Evolutionary conservation across 1,140 invertebrate genomes (phyloP).

Genomic region (Stegodyphus mimosarum): DNA sequence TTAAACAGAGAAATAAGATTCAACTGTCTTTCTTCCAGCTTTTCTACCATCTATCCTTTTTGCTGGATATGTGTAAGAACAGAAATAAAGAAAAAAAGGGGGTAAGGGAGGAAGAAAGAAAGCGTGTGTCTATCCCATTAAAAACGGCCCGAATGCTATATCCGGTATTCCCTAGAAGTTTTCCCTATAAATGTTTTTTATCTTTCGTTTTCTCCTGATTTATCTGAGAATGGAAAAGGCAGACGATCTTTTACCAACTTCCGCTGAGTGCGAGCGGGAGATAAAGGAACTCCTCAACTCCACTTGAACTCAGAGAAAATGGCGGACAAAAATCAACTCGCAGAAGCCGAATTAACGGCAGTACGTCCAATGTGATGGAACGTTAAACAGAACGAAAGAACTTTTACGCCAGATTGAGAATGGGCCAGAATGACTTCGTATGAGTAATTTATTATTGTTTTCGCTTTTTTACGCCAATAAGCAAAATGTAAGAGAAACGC

Average conservation of each 20-base stretch:
- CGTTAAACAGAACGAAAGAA: slow-evolving; percentile 29
- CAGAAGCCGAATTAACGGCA: slow-evolving; percentile 23
- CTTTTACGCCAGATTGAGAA: slow-evolving; percentile 37
- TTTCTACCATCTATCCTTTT: too few relatives aligned
- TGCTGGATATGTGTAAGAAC: too few relatives aligned
- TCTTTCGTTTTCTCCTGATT: slow-evolving; percentile 25
- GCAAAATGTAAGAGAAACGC: too few relatives aligned
- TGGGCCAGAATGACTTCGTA: slow-evolving; percentile 26
- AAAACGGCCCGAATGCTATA: slow-evolving; percentile 37
- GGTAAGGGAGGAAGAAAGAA: neutral
- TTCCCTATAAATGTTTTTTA: slow-evolving; percentile 27
- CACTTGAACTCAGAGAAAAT: slow-evolving; percentile 40
- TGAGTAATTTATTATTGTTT: slow-evolving; percentile 33
- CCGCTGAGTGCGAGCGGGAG: slow-evolving; percentile 38
- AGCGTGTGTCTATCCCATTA: slow-evolving; percentile 40
- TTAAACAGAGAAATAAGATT: too few relatives aligned
- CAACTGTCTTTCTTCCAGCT: too few relatives aligned
- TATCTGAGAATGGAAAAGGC: slow-evolving; percentile 35
- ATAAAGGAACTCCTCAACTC: slow-evolving; percentile 51
- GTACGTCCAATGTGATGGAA: slow-evolving; percentile 30
- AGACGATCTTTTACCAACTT: slow-evolving; percentile 52
- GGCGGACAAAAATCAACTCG: slow-evolving; percentile 23
- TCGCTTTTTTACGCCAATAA: neutral
- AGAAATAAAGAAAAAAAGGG: too few relatives aligned
- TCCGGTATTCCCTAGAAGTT: slow-evolving; percentile 20